Evolutionary conservation across 2,797 vertebrate species (phyloP).

Genomic region (Micrastur ruficollis): DNA sequence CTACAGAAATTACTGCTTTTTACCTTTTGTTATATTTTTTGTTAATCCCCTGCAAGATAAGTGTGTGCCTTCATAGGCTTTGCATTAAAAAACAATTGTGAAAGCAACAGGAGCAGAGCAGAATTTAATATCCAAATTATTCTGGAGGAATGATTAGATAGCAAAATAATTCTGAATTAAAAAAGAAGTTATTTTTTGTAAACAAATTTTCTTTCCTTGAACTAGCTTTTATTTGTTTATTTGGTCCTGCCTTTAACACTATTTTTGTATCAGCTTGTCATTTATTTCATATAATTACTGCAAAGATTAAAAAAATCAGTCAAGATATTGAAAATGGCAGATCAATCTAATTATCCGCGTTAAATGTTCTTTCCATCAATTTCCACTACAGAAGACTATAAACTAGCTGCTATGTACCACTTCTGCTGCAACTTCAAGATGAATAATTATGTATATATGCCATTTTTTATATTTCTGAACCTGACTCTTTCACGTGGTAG

Average conservation of each 20-base stretch:
- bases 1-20: slow-evolving; percentile 3
- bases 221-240: neutral
- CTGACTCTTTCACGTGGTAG: neutral
- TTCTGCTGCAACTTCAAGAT: slow-evolving; percentile 32
- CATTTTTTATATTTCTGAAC: slow-evolving; percentile 48
- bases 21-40: slow-evolving; percentile 4
- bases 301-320: slow-evolving; percentile 42
- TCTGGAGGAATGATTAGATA: neutral
- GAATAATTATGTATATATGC: neutral
- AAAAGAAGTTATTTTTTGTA: neutral
- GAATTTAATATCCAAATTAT: slow-evolving; percentile 9
- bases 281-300: slow-evolving; percentile 28
- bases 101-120: neutral
- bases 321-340: slow-evolving; percentile 54
- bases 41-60: slow-evolving; percentile 24
- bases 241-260: neutral
- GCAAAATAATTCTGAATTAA: neutral
- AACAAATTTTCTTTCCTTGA: neutral
- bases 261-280: neutral
- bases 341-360: slow-evolving; percentile 59
- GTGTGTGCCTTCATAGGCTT: neutral
- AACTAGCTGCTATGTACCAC: slow-evolving; percentile 23
- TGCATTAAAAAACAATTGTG: neutral
- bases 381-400: slow-evolving; percentile 39
- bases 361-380: slow-evolving; percentile 57